Evolutionary conservation across 2,888 invertebrate species (phyloP).

Genomic region (Amphipyra tragopoginis): DNA sequence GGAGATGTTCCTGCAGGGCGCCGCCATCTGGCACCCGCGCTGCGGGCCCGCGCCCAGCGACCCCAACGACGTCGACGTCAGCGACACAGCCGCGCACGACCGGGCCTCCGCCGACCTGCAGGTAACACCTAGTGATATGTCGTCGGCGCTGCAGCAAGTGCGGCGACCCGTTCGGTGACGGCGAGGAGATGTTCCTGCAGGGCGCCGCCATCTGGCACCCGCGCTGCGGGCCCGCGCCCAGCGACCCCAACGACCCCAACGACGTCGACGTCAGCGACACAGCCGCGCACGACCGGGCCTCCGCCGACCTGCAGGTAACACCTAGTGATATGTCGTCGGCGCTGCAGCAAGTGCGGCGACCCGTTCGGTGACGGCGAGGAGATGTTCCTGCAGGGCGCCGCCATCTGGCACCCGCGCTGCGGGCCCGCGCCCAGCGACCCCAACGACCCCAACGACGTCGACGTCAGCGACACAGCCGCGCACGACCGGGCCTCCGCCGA

Average conservation of each 20-base stretch:
- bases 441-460: conserved; percentile 75
- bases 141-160: conserved; percentile 98
- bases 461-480: conserved; percentile 88
- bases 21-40: conserved; percentile 98
- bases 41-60: conserved; percentile 97
- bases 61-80: conserved; percentile 89
- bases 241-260: conserved; percentile 84
- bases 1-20: conserved; percentile 98
- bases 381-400: conserved; percentile 97
- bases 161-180: conserved; percentile 99
- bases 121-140: too few relatives aligned
- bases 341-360: conserved; percentile 99
- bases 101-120: conserved; percentile 96
- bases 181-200: conserved; percentile 98
- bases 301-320: conserved; percentile 95
- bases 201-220: conserved; percentile 99
- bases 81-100: conserved; percentile 87
- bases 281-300: conserved; percentile 91
- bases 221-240: conserved; percentile 97
- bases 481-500: conserved; percentile 94
- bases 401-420: conserved; percentile 98
- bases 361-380: conserved; percentile 99
- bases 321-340: too few relatives aligned
- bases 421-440: conserved; percentile 95
- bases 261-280: conserved; percentile 91